Evolutionary conservation across 1,140 invertebrate species (phyloP).

Genomic region (Brevipalpus yothersi): DNA sequence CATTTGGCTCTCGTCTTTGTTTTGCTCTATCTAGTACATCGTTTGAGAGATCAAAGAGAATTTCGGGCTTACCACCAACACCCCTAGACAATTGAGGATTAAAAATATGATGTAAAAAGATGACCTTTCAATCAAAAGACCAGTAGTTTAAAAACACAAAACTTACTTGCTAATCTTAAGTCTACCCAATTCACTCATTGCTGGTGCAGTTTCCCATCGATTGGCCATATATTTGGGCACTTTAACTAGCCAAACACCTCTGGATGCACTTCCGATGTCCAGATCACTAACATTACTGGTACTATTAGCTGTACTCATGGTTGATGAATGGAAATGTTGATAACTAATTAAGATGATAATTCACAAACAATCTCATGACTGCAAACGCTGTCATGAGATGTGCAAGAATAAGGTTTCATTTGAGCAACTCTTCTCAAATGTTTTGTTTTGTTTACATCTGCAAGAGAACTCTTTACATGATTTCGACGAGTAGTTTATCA

Average conservation of each 20-base stretch:
- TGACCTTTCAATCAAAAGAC: neutral
- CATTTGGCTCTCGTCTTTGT: constrained; percentile 34
- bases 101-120: neutral
- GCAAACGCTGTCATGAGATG: no score
- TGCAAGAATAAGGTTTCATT: no score
- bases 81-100: constrained; percentile 11
- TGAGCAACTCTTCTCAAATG: no score
- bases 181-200: constrained; percentile 48
- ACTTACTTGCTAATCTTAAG: constrained; percentile 41
- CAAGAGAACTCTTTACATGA: no score
- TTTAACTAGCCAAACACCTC: constrained; percentile 87
- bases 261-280: constrained; percentile 6
- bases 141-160: neutral
- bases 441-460: no score
- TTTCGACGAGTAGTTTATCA: no score
- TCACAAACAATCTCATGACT: no score
- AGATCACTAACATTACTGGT: neutral
- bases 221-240: constrained; percentile 82
- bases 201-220: constrained; percentile 58
- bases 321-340: neutral
- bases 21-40: constrained; percentile 15
- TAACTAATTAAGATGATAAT: no score
- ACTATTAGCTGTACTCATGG: neutral
- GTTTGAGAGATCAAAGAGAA: constrained; percentile 38
- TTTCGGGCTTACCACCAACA: constrained; percentile 36